These are phyloP conservation scores for Probaryconus sp. DNA, from an alignment of 1,140 invertebrate genomes.

Conservation along the genomic window DNA sequence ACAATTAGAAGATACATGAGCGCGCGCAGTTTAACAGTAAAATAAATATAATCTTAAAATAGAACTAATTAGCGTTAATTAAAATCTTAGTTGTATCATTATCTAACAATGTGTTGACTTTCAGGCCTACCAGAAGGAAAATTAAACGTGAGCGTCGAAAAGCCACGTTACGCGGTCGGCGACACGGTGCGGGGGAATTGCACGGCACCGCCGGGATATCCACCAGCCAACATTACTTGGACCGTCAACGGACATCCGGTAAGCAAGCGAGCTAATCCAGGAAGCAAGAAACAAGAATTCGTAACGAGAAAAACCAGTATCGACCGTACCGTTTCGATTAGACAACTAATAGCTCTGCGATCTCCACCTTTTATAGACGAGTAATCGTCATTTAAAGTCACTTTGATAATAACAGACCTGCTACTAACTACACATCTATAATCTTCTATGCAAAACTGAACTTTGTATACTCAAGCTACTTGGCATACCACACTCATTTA, in stretches of 20 bases:
- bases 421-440: conserved; percentile 35
- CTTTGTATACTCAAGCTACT: conserved; percentile 3
- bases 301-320: conserved; percentile 58
- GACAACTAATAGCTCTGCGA: conserved; percentile 24
- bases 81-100: conserved; percentile 44
- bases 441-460: conserved; percentile 51
- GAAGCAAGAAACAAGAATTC: conserved; percentile 38
- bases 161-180: conserved; percentile 84
- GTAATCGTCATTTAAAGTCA: conserved; percentile 48
- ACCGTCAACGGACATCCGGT: conserved; percentile 87
- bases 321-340: conserved; percentile 39
- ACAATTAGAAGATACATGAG: conserved; percentile 28
- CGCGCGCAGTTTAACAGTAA: conserved; percentile 28
- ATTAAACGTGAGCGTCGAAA: conserved; percentile 84
- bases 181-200: conserved; percentile 87
- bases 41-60: conserved; percentile 25
- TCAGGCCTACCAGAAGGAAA: conserved; percentile 83
- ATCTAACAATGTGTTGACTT: conserved; percentile 66
- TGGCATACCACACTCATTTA: background rate
- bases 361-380: conserved; percentile 34
- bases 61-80: conserved; percentile 44
- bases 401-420: conserved; percentile 37
- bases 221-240: conserved; percentile 89
- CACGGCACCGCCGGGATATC: conserved; percentile 84
- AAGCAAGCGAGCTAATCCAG: conserved; percentile 64